Evolutionary conservation across 2,888 invertebrate species (phyloP).

Genomic region (Melanargia galathea): DNA sequence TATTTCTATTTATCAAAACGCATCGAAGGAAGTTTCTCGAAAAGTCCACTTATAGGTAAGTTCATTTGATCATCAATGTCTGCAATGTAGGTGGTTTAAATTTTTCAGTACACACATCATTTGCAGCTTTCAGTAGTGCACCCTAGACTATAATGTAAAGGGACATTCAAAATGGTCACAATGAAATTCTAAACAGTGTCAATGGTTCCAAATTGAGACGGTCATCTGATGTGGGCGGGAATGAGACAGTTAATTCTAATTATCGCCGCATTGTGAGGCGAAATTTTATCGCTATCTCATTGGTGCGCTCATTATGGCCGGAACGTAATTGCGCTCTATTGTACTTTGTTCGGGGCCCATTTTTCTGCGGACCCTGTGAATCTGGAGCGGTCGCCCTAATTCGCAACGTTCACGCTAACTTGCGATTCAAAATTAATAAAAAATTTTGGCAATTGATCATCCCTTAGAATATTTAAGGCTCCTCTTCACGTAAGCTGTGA

Average conservation of each 20-base stretch:
- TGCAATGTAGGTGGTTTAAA: no score
- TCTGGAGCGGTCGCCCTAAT: constrained; percentile 61
- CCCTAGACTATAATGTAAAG: constrained; percentile 4
- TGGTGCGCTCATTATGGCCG: constrained; percentile 71
- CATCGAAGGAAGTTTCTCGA: no score
- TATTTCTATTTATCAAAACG: no score
- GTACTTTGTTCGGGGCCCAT: constrained; percentile 59
- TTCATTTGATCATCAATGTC: no score
- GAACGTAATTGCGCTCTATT: constrained; percentile 75
- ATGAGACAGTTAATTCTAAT: constrained; percentile 81
- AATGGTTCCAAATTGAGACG: constrained; percentile 61
- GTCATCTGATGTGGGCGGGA: constrained; percentile 73
- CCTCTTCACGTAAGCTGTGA: background rate
- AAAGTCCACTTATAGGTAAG: no score
- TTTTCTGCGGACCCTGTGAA: constrained; percentile 76
- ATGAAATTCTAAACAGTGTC: constrained; percentile 53
- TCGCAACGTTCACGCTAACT: constrained; percentile 53
- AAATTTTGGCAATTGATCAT: constrained; percentile 3
- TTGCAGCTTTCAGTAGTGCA: background rate
- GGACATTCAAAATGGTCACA: constrained; percentile 20
- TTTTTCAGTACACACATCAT: background rate
- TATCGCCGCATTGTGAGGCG: constrained; percentile 74
- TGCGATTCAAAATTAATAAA: constrained; percentile 31
- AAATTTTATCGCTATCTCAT: constrained; percentile 81
- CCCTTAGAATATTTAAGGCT: background rate